Evolutionary conservation across 2,113 vertebrate genomes (phyloP).

Genomic region (Hyperopisus bebe): DNA sequence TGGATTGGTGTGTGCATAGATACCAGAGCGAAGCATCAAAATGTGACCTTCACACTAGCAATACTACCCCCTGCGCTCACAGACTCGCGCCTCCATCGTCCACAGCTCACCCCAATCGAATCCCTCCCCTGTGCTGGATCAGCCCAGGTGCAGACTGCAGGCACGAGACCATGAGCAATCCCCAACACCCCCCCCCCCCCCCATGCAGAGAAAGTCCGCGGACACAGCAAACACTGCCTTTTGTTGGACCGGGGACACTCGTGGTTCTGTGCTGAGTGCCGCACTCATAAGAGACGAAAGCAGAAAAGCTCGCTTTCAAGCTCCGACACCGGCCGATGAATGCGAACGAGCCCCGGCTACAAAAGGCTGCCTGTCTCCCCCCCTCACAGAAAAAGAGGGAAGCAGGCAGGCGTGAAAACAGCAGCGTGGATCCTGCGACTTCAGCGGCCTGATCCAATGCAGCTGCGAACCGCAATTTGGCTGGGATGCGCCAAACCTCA

Average conservation of each 20-base stretch:
- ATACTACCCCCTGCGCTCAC: not conserved
- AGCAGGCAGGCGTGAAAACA: slow-evolving; percentile 28
- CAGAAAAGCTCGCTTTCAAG: slow-evolving; percentile 13
- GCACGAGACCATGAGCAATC: slow-evolving; percentile 16
- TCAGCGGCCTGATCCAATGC: slow-evolving; percentile 47
- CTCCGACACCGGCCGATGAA: not conserved
- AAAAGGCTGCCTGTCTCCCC: slow-evolving; percentile 18
- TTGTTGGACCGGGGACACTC: slow-evolving; percentile 21
- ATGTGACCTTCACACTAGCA: not conserved
- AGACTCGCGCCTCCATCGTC: not conserved
- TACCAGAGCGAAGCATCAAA: not conserved
- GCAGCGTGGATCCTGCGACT: slow-evolving; percentile 34
- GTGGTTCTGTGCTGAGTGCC: not conserved
- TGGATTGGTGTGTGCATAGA: not conserved
- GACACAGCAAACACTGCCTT: slow-evolving; percentile 6
- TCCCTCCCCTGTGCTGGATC: not conserved
- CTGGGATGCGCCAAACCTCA: slow-evolving; percentile 45
- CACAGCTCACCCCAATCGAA: not conserved
- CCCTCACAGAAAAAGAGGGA: not conserved
- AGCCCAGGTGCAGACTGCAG: slow-evolving; percentile 16
- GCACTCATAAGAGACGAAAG: not conserved
- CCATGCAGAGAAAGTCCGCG: not conserved
- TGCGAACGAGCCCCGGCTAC: not conserved
- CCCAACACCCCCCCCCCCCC: not conserved
- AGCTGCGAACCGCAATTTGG: slow-evolving; percentile 57